Percentiles rank a stretch among this genome's conserved stretches.
phyloP scores from a whole-genome alignment of 2,113 vertebrate genomes.

The Odobenus rosmarus region DNA sequence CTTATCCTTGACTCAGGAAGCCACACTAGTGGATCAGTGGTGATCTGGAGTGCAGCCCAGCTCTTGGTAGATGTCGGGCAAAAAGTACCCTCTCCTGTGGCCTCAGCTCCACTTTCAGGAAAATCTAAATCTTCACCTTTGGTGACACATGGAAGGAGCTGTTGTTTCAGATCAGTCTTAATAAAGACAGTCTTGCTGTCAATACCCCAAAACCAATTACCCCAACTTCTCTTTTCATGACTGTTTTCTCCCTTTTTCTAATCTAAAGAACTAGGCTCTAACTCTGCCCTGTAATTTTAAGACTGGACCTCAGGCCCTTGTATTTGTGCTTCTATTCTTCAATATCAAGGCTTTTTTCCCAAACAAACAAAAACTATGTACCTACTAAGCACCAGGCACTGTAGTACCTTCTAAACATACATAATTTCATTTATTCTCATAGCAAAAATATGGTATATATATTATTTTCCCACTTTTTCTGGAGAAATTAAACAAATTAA shows the following conservation, averaged over 20 bases:
- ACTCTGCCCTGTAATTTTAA: background rate
- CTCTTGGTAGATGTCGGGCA: background rate
- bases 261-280: background rate
- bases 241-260: background rate
- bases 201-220: rapidly evolving
- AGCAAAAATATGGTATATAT: background rate
- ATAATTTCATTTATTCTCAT: background rate
- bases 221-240: background rate
- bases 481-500: background rate
- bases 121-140: background rate
- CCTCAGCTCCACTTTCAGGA: background rate
- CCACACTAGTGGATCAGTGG: background rate
- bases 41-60: background rate
- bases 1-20: background rate
- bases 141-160: background rate
- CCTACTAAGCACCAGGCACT: background rate
- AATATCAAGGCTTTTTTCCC: background rate
- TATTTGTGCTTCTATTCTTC: background rate
- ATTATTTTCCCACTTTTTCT: background rate
- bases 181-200: background rate
- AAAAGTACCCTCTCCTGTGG: background rate
- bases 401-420: rapidly evolving
- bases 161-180: background rate
- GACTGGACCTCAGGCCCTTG: background rate
- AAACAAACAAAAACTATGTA: background rate